phyloP scores from a whole-genome alignment of 2,113 vertebrate genomes.

The Typhlomys cinereus region DNA sequence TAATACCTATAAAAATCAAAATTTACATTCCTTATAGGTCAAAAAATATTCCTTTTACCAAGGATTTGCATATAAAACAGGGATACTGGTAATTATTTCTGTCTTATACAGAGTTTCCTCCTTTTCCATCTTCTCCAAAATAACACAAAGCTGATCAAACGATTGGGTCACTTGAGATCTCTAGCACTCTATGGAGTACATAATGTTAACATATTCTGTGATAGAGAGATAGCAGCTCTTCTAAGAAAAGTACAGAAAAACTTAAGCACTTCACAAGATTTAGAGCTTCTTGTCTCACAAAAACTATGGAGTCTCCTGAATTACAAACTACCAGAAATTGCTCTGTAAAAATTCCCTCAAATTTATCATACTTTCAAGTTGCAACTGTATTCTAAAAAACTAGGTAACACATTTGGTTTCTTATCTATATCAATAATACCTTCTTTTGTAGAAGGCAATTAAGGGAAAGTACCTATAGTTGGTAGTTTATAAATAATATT shows the following conservation, averaged over 20 bases:
- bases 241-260: not conserved
- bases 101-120: constrained; percentile 3
- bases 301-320: not conserved
- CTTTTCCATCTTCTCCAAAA: constrained; percentile 1
- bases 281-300: not conserved
- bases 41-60: not conserved
- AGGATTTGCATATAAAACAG: not conserved
- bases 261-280: not conserved
- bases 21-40: constrained; percentile 8
- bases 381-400: not conserved
- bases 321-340: not conserved
- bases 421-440: not conserved
- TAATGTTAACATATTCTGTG: not conserved
- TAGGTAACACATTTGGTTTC: not conserved
- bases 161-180: not conserved
- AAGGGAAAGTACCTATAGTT: not conserved
- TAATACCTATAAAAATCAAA: not conserved
- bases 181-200: not conserved
- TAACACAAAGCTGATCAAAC: not conserved
- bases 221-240: not conserved
- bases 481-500: not conserved
- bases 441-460: not conserved
- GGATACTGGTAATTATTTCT: not conserved
- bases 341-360: constrained; percentile 25
- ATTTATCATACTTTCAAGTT: not conserved